A percentile compares a stretch with the other conserved stretches of the same genome.
Evolutionary conservation across 2,113 vertebrate species (phyloP).

Genomic region (Saguinus midas): DNA sequence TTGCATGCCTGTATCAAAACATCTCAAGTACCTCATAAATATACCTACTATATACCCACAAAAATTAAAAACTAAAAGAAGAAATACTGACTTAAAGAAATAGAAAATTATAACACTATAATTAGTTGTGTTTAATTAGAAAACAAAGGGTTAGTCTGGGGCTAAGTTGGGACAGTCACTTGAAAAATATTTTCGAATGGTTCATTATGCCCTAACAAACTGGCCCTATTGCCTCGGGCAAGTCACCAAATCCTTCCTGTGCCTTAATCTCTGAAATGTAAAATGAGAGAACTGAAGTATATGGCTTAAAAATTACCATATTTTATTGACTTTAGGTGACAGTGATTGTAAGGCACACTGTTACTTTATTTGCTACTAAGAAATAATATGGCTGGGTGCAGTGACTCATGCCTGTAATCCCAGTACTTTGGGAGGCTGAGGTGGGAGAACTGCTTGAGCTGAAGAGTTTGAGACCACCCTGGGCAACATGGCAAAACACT

Average conservation of each 20-base stretch:
- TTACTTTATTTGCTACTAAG: not conserved
- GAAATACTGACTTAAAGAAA: not conserved
- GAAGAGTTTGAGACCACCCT: no score
- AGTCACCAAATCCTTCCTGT: not conserved
- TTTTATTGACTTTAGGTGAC: not conserved
- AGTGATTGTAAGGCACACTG: not conserved
- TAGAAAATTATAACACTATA: not conserved
- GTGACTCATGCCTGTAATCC: no score
- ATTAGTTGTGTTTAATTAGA: not conserved
- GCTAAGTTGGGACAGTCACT: not conserved
- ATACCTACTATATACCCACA: no score
- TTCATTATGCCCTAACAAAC: not conserved
- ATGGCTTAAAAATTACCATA: not conserved
- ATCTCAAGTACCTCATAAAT: no score
- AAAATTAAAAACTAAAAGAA: no score
- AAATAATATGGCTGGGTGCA: not conserved
- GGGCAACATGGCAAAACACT: no score
- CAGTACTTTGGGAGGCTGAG: no score
- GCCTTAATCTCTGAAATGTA: not conserved
- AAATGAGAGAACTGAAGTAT: not conserved
- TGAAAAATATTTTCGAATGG: slow-evolving; percentile 19
- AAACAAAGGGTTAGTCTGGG: not conserved
- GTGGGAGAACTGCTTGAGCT: no score
- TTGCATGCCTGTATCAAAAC: no score
- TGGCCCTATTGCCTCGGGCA: not conserved